A percentile compares a stretch with the other conserved stretches of the same genome.
These are phyloP conservation scores for Diadegma fenestrale DNA, from an alignment of 2,888 invertebrate genomes.

Conservation along the genomic window DNA sequence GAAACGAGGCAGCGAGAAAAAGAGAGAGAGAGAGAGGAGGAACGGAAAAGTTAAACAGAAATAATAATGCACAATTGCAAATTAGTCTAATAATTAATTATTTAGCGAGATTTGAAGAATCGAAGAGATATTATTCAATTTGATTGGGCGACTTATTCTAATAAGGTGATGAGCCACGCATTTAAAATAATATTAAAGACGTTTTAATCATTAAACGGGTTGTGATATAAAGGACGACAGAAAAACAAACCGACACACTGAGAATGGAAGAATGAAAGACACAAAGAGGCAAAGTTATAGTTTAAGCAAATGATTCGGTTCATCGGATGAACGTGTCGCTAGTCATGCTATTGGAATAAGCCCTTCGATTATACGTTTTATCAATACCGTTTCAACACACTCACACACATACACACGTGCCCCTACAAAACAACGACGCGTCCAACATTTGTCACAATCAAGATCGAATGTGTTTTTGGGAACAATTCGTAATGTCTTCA, in stretches of 20 bases:
- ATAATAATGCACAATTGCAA: slow-evolving; percentile 69
- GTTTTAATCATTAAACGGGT: slow-evolving; percentile 67
- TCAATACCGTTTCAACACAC: slow-evolving; percentile 39
- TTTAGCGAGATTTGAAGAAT: slow-evolving; percentile 64
- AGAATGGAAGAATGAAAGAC: slow-evolving; percentile 51
- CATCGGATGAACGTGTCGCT: slow-evolving; percentile 67
- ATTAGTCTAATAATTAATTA: slow-evolving; percentile 68
- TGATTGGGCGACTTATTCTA: slow-evolving; percentile 71
- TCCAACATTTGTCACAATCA: slow-evolving; percentile 7
- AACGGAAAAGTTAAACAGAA: slow-evolving; percentile 16
- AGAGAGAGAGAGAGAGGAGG: slow-evolving; percentile 10
- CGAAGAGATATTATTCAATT: slow-evolving; percentile 68
- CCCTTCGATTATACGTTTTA: slow-evolving; percentile 67
- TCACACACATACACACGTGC: not conserved
- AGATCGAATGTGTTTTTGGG: not conserved
- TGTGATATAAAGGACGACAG: slow-evolving; percentile 60
- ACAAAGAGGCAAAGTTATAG: slow-evolving; percentile 63
- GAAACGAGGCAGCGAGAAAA: not conserved
- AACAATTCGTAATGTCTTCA: not conserved
- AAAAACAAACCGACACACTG: slow-evolving; percentile 25
- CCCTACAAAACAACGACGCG: not conserved
- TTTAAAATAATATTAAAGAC: slow-evolving; percentile 61
- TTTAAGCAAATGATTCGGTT: slow-evolving; percentile 64
- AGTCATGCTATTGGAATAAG: slow-evolving; percentile 71
- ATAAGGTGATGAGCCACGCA: slow-evolving; percentile 70